Evolutionary conservation across 2,888 invertebrate genomes (phyloP).

Genomic region (Eudasyphora cyanicolor): DNA sequence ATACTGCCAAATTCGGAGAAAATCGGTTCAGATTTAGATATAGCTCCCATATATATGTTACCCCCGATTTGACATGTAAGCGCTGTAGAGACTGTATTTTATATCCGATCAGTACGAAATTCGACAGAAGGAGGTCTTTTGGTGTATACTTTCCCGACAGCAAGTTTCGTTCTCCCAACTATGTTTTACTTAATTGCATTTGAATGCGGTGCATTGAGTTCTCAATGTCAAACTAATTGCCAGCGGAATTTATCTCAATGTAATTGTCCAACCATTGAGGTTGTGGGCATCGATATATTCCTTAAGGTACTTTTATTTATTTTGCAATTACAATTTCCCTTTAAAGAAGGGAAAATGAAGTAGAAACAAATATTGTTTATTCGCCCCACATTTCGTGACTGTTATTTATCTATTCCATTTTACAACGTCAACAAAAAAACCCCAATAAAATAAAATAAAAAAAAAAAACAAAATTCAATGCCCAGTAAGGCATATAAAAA

Average conservation of each 20-base stretch:
- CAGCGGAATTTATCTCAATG: not conserved
- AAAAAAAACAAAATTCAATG: not conserved
- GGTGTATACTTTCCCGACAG: not conserved
- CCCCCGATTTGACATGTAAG: too few species aligned
- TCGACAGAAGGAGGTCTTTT: not conserved
- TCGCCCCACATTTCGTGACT: not conserved
- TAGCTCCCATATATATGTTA: too few species aligned
- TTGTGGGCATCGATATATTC: not conserved
- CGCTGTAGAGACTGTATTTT: too few species aligned
- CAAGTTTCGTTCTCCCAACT: not conserved
- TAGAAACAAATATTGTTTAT: not conserved
- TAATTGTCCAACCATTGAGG: conserved; percentile 12
- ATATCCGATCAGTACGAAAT: not conserved
- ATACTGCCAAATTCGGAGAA: too few species aligned
- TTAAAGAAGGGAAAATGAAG: not conserved
- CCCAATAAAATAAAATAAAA: not conserved
- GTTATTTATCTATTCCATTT: conserved; percentile 10
- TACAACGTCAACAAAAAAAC: not conserved
- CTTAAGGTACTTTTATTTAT: not conserved
- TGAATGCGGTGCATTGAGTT: not conserved
- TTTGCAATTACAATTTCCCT: not conserved
- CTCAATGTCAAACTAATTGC: not conserved
- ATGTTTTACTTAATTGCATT: not conserved
- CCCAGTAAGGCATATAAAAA: not conserved
- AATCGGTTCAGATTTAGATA: too few species aligned